Base-by-base conservation (phyloP, 2,797 vertebrate species). In the Mallotus villosus region DNA sequence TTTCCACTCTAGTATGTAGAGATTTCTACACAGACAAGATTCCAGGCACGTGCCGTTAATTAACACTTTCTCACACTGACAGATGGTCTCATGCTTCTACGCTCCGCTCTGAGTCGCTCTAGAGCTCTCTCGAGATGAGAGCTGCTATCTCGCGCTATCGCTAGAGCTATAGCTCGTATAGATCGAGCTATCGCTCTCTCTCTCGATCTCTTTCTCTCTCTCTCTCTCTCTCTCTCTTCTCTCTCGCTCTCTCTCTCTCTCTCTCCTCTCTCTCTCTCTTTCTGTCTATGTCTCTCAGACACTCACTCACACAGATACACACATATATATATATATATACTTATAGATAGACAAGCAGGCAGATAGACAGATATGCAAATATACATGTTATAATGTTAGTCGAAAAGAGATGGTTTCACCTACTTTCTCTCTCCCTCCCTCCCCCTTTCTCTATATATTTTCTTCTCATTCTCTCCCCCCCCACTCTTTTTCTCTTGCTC, bases 41-140 rank as follows among this genome's bases (percentile, higher is more conserved):
- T 87, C 64, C 66, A 70, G 74, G 76, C 87, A 91, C 77, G 62
- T 87, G 89, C 76, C 62, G 49, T 66, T 76, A 71, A 72, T 57
- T 78, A 66, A 72, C 63, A 76, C 59, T 71, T 79, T 75, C 55
- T 17, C 27, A 57, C 19, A n/a, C 63, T 41, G 32, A 41, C 67
- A 68, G 51, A 68, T 58, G 51, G 51, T 32, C 16, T 27, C 21
- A 46, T 17, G 27, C 57, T n/a, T n/a, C n/a, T n/a, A n/a, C n/a
- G n/a, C n/a, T n/a, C n/a, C n/a, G n/a, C n/a, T n/a, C n/a, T n/a
- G n/a, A n/a, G n/a, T n/a, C n/a, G n/a, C n/a, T n/a, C n/a, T n/a
- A n/a, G n/a, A n/a, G n/a, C n/a, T n/a, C n/a, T n/a, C n/a, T n/a
- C n/a, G n/a, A n/a, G n/a, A n/a, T n/a, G n/a, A n/a, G n/a, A n/a